Evolutionary conservation across 1,140 invertebrate genomes (phyloP).

Genomic region (Drosophila truncata): DNA sequence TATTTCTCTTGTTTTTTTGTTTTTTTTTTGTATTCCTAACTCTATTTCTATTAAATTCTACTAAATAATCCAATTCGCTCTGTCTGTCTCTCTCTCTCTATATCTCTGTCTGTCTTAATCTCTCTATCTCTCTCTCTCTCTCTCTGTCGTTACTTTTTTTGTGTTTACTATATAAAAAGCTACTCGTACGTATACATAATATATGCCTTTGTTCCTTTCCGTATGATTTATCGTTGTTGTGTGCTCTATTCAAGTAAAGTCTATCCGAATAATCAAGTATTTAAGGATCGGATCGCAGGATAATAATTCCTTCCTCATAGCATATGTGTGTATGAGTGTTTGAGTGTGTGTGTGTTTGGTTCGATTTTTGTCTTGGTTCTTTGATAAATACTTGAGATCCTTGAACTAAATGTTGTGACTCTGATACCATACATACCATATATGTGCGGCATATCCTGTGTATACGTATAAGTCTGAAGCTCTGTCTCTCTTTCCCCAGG

Average conservation of each 20-base stretch:
- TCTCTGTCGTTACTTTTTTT: constrained; percentile 60
- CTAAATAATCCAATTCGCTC: constrained; percentile 53
- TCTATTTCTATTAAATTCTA: constrained; percentile 32
- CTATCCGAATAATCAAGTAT: constrained; percentile 43
- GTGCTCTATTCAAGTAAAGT: constrained; percentile 58
- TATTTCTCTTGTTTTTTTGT: constrained; percentile 21
- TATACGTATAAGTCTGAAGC: constrained; percentile 54
- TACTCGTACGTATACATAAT: constrained; percentile 78
- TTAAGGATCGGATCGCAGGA: constrained; percentile 32
- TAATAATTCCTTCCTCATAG: neutral
- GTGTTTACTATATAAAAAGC: constrained; percentile 62
- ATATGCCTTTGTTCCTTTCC: constrained; percentile 74
- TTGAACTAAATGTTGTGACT: constrained; percentile 57
- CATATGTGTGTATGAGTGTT: constrained; percentile 44
- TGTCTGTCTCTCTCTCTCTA: constrained; percentile 37
- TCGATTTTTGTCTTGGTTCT: constrained; percentile 24
- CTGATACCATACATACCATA: constrained; percentile 23
- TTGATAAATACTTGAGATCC: constrained; percentile 1
- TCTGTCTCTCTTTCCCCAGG: constrained; percentile 51
- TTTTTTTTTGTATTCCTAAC: constrained; percentile 26
- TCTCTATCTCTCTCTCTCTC: constrained; percentile 56
- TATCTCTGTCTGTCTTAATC: constrained; percentile 58
- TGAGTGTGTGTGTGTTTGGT: constrained; percentile 20
- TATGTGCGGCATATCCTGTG: constrained; percentile 40
- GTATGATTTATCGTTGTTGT: constrained; percentile 76